phyloP scores from a whole-genome alignment of 2,888 invertebrate species.

The Iselma pallidipennis region DNA sequence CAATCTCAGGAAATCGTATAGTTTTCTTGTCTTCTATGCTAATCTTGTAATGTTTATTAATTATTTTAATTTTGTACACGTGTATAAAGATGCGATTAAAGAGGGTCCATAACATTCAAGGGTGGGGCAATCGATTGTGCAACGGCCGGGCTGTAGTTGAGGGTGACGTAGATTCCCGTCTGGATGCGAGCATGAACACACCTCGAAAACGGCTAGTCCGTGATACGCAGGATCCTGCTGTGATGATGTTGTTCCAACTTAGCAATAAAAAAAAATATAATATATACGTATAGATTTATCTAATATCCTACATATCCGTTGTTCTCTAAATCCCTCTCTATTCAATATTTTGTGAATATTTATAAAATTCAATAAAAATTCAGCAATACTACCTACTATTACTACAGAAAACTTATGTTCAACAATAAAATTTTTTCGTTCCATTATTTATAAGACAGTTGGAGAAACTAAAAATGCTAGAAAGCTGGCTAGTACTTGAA shows the following conservation, averaged over 20 bases:
- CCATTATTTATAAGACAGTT: neutral
- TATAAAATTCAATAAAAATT: neutral
- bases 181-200: slow-evolving; percentile 10
- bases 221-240: neutral
- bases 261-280: neutral
- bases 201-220: neutral
- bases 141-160: slow-evolving; percentile 19
- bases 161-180: slow-evolving; percentile 20
- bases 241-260: neutral
- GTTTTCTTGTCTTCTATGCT: too few species aligned
- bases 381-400: too few species aligned
- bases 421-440: neutral
- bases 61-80: neutral
- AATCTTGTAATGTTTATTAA: slow-evolving; percentile 4
- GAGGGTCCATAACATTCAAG: slow-evolving; percentile 20
- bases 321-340: too few species aligned
- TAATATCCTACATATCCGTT: too few species aligned
- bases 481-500: neutral
- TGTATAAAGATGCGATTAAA: slow-evolving; percentile 17
- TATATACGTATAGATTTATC: too few species aligned
- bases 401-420: too few species aligned
- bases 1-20: too few species aligned
- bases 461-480: too few species aligned
- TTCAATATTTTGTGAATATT: neutral
- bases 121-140: slow-evolving; percentile 28